Percentiles rank a stretch among this genome's conserved stretches.
These are phyloP conservation scores for Drosophila longiperda DNA, from an alignment of 2,888 invertebrate genomes.

Conservation along the genomic window DNA sequence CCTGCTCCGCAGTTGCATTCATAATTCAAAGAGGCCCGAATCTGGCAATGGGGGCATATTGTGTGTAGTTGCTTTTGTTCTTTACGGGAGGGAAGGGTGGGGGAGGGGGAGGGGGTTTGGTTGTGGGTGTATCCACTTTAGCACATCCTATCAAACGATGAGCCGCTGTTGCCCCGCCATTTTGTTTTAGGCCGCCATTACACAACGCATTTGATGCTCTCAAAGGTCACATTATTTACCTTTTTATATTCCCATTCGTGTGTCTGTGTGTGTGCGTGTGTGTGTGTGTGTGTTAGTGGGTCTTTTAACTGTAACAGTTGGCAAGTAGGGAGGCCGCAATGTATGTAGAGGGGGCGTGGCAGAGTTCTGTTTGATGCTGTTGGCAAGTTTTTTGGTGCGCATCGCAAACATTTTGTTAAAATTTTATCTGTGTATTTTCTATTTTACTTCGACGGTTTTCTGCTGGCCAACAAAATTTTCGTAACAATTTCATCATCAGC, in stretches of 20 bases:
- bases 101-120: neutral
- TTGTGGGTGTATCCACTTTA: slow-evolving; percentile 26
- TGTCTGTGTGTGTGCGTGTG: slow-evolving; percentile 1
- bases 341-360: neutral
- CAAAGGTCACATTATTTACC: slow-evolving; percentile 80
- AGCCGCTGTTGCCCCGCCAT: slow-evolving; percentile 37
- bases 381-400: slow-evolving; percentile 22
- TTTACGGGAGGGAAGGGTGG: neutral
- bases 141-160: slow-evolving; percentile 59
- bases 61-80: slow-evolving; percentile 35
- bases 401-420: slow-evolving; percentile 42
- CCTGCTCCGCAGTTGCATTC: slow-evolving; percentile 55
- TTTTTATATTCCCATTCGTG: slow-evolving; percentile 79
- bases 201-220: slow-evolving; percentile 79
- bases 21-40: slow-evolving; percentile 61
- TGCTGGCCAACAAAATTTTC: slow-evolving; percentile 50
- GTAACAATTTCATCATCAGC: slow-evolving; percentile 58
- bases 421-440: slow-evolving; percentile 18
- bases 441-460: neutral
- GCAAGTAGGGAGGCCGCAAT: neutral
- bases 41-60: slow-evolving; percentile 25
- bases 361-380: slow-evolving; percentile 44
- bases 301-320: slow-evolving; percentile 33
- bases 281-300: slow-evolving; percentile 14
- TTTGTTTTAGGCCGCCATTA: slow-evolving; percentile 71